Evolutionary conservation across 2,797 vertebrate genomes (phyloP).

Genomic region (Astyanax mexicanus): DNA sequence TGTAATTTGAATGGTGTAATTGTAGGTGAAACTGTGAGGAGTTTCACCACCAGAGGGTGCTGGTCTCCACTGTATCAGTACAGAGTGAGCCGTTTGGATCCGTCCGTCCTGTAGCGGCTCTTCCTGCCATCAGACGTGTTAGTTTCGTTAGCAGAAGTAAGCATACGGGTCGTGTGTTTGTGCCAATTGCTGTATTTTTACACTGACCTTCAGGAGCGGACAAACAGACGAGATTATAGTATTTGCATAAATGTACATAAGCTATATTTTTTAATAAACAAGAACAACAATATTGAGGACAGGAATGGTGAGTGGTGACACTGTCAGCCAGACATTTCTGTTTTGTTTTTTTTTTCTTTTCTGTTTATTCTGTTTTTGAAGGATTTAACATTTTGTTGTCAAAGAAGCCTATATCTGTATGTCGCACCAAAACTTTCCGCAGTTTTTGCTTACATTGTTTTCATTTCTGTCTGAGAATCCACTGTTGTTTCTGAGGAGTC

Average conservation of each 20-base stretch:
- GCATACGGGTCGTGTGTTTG: not conserved
- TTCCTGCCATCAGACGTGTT: not conserved
- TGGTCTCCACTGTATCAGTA: not conserved
- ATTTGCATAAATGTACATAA: constrained; percentile 75
- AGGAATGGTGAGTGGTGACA: constrained; percentile 2
- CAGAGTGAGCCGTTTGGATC: not conserved
- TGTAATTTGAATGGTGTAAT: not conserved
- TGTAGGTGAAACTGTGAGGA: not conserved
- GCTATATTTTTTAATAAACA: constrained; percentile 82
- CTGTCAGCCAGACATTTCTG: constrained; percentile 38
- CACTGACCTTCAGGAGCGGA: constrained; percentile 28
- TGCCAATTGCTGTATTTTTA: constrained; percentile 66
- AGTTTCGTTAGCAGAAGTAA: not conserved
- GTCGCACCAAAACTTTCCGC: no score
- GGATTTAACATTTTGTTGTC: no score
- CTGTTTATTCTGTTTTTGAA: not conserved
- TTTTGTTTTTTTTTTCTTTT: constrained; percentile 58
- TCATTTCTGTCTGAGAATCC: constrained; percentile 53
- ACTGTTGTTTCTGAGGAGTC: constrained; percentile 60
- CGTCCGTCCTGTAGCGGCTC: not conserved
- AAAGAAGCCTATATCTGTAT: no score
- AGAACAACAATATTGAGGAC: constrained; percentile 46
- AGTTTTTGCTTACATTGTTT: constrained; percentile 2
- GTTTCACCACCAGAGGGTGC: constrained; percentile 6
- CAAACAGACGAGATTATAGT: constrained; percentile 51